phyloP scores from a whole-genome alignment of 1,140 invertebrate species.

The Trissolcus basalis region DNA sequence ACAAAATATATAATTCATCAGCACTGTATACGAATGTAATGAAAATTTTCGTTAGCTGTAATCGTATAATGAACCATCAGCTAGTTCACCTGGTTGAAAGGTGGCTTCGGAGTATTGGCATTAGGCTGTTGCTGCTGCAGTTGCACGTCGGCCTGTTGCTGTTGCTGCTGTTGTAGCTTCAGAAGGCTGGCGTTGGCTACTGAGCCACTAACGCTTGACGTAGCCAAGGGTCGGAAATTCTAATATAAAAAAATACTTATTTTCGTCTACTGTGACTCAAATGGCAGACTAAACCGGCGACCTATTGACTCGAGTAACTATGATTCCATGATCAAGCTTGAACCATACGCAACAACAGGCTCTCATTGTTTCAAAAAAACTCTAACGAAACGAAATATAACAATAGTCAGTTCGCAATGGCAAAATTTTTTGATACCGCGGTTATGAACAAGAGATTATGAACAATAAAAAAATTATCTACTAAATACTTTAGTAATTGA shows the following conservation, averaged over 20 bases:
- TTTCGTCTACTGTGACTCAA: conserved; percentile 54
- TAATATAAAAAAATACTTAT: conserved; percentile 59
- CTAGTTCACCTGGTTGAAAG: conserved; percentile 75
- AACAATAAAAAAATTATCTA: conserved; percentile 27
- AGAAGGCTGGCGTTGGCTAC: conserved; percentile 74
- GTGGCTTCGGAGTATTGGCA: conserved; percentile 71
- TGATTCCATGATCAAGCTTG: conserved; percentile 23
- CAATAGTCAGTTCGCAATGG: too few relatives aligned
- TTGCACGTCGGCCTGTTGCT: conserved; percentile 70
- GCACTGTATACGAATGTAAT: too few relatives aligned
- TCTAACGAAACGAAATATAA: neutral
- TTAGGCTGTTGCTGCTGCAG: conserved; percentile 71
- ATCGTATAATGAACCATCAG: conserved; percentile 57
- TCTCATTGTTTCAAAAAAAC: neutral
- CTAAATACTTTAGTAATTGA: conserved; percentile 5
- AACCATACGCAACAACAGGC: conserved; percentile 19
- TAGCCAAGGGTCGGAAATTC: conserved; percentile 69
- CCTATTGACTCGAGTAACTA: conserved; percentile 7
- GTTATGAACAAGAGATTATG: too few relatives aligned
- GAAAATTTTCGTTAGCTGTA: neutral
- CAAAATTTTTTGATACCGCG: neutral
- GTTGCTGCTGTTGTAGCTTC: conserved; percentile 74
- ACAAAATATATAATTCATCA: too few relatives aligned
- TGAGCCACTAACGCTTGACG: conserved; percentile 72
- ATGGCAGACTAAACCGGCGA: too few relatives aligned